phyloP scores from a whole-genome alignment of 2,113 vertebrate genomes.

The Murina feae region DNA sequence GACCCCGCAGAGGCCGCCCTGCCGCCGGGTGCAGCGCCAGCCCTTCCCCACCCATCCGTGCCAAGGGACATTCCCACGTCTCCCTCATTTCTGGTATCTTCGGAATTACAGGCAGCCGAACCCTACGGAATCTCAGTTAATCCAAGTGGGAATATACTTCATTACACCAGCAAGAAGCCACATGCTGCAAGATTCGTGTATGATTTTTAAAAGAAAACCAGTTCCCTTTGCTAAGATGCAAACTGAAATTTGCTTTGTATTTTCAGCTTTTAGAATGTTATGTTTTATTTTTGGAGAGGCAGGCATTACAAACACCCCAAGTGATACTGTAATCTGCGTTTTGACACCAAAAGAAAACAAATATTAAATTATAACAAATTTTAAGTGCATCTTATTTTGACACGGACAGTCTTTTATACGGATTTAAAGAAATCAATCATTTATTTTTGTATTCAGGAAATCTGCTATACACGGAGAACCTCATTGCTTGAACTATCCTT shows the following conservation, averaged over 20 bases:
- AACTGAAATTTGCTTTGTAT: not conserved
- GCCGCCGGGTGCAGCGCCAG: not conserved
- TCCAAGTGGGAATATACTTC: not conserved
- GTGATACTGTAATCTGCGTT: not conserved
- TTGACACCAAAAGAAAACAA: not conserved
- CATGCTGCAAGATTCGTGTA: not conserved
- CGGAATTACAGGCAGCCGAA: not conserved
- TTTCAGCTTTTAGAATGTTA: not conserved
- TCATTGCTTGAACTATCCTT: constrained; percentile 29
- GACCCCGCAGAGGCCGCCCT: not conserved
- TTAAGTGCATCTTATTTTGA: constrained; percentile 33
- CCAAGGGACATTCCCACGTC: not conserved
- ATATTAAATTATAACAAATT: not conserved
- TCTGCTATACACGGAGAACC: constrained; percentile 26
- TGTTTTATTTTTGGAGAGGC: not conserved
- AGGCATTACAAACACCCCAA: not conserved
- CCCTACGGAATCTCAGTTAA: not conserved
- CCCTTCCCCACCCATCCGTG: not conserved
- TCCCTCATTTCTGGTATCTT: not conserved
- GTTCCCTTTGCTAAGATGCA: not conserved
- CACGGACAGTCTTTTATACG: not conserved
- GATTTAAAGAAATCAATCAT: constrained; percentile 36
- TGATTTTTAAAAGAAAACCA: not conserved
- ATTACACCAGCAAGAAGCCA: not conserved
- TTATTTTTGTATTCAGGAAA: constrained; percentile 54